Evolutionary conservation across 2,797 vertebrate genomes (phyloP), one percentile per base, ranked within the genome.

Genomic region (Manis crassicaudata): DNA sequence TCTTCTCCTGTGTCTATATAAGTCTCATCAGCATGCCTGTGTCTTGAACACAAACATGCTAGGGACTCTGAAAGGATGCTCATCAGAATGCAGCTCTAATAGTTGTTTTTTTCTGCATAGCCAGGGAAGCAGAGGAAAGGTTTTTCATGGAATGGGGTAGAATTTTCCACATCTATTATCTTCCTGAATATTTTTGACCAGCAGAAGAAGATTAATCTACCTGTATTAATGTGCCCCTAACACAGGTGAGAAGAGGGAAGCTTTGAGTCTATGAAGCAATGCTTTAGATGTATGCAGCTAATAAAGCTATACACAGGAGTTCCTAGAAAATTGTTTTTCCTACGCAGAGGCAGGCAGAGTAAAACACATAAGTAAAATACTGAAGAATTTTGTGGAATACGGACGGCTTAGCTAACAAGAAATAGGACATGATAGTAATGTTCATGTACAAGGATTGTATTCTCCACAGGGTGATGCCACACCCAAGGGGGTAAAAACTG

Each of bases 381-480:
- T 35, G 35, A 52, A 68, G 18, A 60, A 29, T 9, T 43, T 37
- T 32, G 13, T 0, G 1, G 21, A 6, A 6, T 17, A 1, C 5
- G 67, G 29, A 1, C 3, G 76, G 29, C 29, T 35, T n/a, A 35
- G 50, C 18, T 35, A 86, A 46, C 6, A 6, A 60, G 32, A 3
- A 79, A 37, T 0, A 5, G 52, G n/a, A 8, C 11, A 13, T 46
- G 62, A 43, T 20, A 40, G 25, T n/a, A n/a, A 76, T 7, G 18
- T 35, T 79, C 6, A 27, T n/a, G 11, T 11, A 7, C 13, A 23
- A 70, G 27, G 32, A 20, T 0, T 43, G 11, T 5, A 0, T 68
- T 46, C 23, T 58, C 23, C 23, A 16, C 10, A 43, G 54, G 3
- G 16, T 27, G 60, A 20, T 27, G 1, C 12, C 50, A 18, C 60